These are phyloP conservation scores for Pseudoips prasinana DNA, from an alignment of 2,888 invertebrate genomes.

Conservation along the genomic window DNA sequence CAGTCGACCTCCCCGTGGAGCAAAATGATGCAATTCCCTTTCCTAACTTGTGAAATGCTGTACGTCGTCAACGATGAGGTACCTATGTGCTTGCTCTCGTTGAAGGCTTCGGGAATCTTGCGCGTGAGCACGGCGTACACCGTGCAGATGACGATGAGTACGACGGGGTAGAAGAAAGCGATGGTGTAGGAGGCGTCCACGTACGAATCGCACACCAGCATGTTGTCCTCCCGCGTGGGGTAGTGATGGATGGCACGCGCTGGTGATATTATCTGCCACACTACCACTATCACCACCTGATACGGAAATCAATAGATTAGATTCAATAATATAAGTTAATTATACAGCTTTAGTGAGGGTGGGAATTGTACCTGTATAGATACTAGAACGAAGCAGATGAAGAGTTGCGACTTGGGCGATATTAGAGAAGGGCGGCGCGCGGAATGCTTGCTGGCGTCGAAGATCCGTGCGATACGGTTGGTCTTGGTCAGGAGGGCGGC, in stretches of 20 bases:
- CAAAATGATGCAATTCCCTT: too few relatives aligned
- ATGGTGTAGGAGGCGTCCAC: slow-evolving; percentile 96
- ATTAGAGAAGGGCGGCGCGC: slow-evolving; percentile 96
- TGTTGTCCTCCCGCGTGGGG: slow-evolving; percentile 93
- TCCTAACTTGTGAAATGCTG: too few relatives aligned
- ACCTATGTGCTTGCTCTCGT: slow-evolving; percentile 98
- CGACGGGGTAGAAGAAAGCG: slow-evolving; percentile 95
- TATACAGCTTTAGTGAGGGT: too few relatives aligned
- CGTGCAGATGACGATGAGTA: slow-evolving; percentile 94
- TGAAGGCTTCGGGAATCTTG: slow-evolving; percentile 98
- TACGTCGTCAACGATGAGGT: too few relatives aligned
- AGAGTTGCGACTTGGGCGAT: slow-evolving; percentile 93
- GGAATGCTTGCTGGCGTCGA: slow-evolving; percentile 96
- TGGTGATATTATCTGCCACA: slow-evolving; percentile 96
- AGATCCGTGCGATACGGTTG: slow-evolving; percentile 97
- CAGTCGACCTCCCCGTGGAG: too few relatives aligned
- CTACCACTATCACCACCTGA: slow-evolving; percentile 89
- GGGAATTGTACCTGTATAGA: slow-evolving; percentile 87
- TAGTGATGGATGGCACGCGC: slow-evolving; percentile 94
- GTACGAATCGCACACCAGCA: slow-evolving; percentile 94
- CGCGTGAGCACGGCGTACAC: slow-evolving; percentile 96
- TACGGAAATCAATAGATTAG: neutral
- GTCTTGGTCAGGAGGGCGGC: slow-evolving; percentile 98
- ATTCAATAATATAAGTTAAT: neutral
- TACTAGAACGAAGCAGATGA: slow-evolving; percentile 93